Conservation (phyloP, 2,113 vertebrate genomes). For the Toxotes chatareus region DNA sequence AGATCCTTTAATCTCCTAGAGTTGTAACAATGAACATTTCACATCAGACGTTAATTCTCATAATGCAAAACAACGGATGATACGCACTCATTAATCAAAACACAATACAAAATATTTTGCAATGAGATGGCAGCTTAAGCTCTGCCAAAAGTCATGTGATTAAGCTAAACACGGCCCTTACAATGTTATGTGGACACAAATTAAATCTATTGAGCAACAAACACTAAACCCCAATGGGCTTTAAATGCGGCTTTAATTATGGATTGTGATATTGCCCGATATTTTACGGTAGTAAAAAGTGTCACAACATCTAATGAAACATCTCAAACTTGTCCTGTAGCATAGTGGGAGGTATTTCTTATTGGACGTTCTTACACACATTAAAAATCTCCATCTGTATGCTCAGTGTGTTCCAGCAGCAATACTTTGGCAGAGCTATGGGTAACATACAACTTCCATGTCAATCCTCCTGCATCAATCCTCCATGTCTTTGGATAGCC, state of each 20-base stretch:
- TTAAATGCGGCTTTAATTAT: not conserved
- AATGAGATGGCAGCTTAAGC: conserved; percentile 33
- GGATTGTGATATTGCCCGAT: not conserved
- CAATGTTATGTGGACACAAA: conserved; percentile 9
- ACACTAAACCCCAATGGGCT: not conserved
- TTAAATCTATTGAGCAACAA: conserved; percentile 4
- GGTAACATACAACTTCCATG: conserved; percentile 14
- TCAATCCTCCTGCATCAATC: not conserved
- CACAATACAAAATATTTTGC: conserved; percentile 25
- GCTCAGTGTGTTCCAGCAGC: not conserved
- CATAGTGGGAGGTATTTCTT: conserved; percentile 1
- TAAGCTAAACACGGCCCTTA: not conserved
- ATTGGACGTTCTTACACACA: not conserved
- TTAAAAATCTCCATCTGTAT: conserved; percentile 4
- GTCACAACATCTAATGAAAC: not conserved
- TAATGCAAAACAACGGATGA: conserved; percentile 52
- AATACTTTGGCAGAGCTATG: not conserved
- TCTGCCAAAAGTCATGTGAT: not conserved
- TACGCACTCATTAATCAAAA: conserved; percentile 22
- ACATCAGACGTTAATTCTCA: conserved; percentile 20
- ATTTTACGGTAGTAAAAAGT: not conserved
- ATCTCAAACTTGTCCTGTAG: not conserved
- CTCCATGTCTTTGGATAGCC: not conserved
- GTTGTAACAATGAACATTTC: conserved; percentile 15
- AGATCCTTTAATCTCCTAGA: conserved; percentile 24